Percentiles rank a stretch among this genome's conserved stretches.
Evolutionary conservation across 1,140 invertebrate species (phyloP).

Genomic region (Neodiprion lecontei): DNA sequence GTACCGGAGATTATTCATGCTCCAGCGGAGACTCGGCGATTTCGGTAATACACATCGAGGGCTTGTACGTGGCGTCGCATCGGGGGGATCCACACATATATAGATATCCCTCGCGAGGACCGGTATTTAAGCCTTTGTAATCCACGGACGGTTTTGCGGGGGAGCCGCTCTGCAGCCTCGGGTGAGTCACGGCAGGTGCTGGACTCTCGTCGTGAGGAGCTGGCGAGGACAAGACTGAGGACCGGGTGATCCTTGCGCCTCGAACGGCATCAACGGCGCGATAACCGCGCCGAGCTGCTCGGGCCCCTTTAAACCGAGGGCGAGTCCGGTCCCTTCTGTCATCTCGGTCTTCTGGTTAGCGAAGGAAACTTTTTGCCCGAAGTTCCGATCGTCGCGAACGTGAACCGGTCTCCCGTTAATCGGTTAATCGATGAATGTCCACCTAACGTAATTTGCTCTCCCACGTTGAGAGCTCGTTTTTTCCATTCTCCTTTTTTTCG

Average conservation of each 20-base stretch:
- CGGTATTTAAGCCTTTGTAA: conserved; percentile 56
- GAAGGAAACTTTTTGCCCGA: not conserved
- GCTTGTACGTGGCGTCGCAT: too few relatives aligned
- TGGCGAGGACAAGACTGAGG: conserved; percentile 22
- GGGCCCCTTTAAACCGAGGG: not conserved
- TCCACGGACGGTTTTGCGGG: conserved; percentile 52
- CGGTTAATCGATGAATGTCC: too few relatives aligned
- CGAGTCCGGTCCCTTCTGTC: not conserved
- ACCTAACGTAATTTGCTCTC: too few relatives aligned
- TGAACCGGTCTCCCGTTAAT: too few relatives aligned
- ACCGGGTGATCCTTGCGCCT: conserved; percentile 18
- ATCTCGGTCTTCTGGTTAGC: not conserved
- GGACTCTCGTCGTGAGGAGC: not conserved
- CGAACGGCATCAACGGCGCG: not conserved
- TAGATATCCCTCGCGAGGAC: conserved; percentile 38
- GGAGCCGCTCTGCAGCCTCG: conserved; percentile 40
- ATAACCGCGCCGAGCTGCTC: not conserved
- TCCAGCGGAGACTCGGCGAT: not conserved
- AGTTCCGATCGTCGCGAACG: conserved; percentile 10
- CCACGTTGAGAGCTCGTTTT: too few relatives aligned
- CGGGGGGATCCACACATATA: conserved; percentile 1
- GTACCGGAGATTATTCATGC: conserved; percentile 26
- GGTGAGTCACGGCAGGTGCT: conserved; percentile 56
- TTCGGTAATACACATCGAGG: conserved; percentile 16
- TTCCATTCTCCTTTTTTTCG: too few relatives aligned